phyloP scores from a whole-genome alignment of 1,140 invertebrate species.

The Drosophila seguyi region DNA sequence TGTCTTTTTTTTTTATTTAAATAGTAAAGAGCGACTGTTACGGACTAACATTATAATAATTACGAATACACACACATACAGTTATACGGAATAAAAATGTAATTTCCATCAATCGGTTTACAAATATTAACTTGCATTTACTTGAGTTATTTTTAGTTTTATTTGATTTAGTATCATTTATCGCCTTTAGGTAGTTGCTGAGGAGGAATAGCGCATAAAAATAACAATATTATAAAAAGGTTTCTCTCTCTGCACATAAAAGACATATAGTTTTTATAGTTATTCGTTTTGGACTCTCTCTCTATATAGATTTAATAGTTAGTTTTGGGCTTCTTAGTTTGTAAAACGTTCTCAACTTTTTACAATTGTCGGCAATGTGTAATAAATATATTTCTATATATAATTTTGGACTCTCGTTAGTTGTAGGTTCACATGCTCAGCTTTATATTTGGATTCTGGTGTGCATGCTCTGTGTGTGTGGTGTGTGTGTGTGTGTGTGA shows the following conservation, averaged over 20 bases:
- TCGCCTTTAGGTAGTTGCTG: constrained; percentile 29
- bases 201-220: constrained; percentile 75
- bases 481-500: constrained; percentile 40
- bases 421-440: constrained; percentile 40
- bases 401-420: constrained; percentile 46
- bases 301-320: constrained; percentile 46
- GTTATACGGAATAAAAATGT: constrained; percentile 72
- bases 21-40: constrained; percentile 76
- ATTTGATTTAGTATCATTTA: constrained; percentile 3
- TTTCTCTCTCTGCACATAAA: constrained; percentile 52
- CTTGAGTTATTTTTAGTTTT: constrained; percentile 22
- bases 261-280: constrained; percentile 40
- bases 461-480: constrained; percentile 6
- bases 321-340: constrained; percentile 44
- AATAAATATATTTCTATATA: constrained; percentile 50
- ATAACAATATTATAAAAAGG: constrained; percentile 79
- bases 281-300: constrained; percentile 26
- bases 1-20: constrained; percentile 68
- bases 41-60: constrained; percentile 67
- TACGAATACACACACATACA: constrained; percentile 74
- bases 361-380: constrained; percentile 67
- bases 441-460: constrained; percentile 41
- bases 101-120: constrained; percentile 61
- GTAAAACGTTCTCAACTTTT: constrained; percentile 66
- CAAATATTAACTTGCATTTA: constrained; percentile 55